Evolutionary conservation across 2,113 vertebrate species (phyloP).

Genomic region (Cervus canadensis): DNA sequence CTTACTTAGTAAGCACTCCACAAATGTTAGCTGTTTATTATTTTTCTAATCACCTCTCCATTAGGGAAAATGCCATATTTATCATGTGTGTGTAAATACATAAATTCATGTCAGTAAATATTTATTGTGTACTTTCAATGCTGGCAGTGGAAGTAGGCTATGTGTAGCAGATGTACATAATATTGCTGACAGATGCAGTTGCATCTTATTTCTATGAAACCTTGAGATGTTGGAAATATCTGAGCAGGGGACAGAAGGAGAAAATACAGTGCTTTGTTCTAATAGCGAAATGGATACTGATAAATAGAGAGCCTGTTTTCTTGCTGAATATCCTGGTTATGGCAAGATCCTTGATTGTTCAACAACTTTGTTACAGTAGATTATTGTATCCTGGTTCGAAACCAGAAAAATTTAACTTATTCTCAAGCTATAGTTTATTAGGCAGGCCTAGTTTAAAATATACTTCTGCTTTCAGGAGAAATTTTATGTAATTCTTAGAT

Average conservation of each 20-base stretch:
- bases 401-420: not conserved
- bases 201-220: constrained; percentile 22
- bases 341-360: not conserved
- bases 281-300: not conserved
- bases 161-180: not conserved
- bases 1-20: not conserved
- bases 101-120: constrained; percentile 10
- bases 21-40: not conserved
- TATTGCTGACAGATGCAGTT: not conserved
- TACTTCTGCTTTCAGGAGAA: not conserved
- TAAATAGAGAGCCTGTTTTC: not conserved
- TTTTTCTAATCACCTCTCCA: not conserved
- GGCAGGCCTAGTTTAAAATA: not conserved
- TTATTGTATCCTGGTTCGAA: not conserved
- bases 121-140: not conserved
- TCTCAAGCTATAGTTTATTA: not conserved
- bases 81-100: not conserved
- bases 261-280: not conserved
- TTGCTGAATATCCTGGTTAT: not conserved
- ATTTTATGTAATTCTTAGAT: constrained; percentile 25
- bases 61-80: not conserved
- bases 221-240: not conserved
- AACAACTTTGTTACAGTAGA: not conserved
- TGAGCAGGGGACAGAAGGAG: not conserved
- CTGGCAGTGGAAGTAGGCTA: not conserved